phyloP scores from a whole-genome alignment of 2,113 vertebrate species.

The Zosterops japonicus region DNA sequence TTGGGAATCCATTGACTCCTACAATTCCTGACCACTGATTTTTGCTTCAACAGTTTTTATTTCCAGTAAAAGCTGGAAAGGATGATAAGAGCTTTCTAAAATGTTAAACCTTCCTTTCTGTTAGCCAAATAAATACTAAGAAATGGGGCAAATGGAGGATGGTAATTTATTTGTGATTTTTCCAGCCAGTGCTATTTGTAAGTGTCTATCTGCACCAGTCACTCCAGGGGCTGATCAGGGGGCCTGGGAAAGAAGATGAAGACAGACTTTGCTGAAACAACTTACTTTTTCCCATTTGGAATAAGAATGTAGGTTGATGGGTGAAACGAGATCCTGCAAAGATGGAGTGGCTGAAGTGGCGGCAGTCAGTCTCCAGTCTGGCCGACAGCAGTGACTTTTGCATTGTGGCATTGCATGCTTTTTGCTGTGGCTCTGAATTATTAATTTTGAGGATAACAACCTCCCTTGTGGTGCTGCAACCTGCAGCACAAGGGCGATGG shows the following conservation, averaged over 20 bases:
- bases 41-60: neutral
- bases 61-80: neutral
- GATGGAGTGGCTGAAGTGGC: neutral
- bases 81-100: neutral
- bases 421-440: neutral
- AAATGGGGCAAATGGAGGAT: neutral
- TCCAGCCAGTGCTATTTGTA: neutral
- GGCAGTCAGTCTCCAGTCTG: neutral
- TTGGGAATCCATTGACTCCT: neutral
- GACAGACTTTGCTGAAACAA: neutral
- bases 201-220: neutral
- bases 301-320: neutral
- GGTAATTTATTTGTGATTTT: neutral
- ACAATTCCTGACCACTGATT: neutral
- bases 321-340: neutral
- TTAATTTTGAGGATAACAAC: constrained; percentile 14
- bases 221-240: neutral
- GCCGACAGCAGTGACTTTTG: neutral
- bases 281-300: neutral
- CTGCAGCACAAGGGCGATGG: constrained; percentile 12
- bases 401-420: neutral
- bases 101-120: neutral
- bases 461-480: neutral
- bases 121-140: neutral
- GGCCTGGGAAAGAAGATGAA: neutral